These are phyloP conservation scores for Anarhynchus alexandrinus DNA, from an alignment of 2,113 vertebrate genomes.

Conservation along the genomic window DNA sequence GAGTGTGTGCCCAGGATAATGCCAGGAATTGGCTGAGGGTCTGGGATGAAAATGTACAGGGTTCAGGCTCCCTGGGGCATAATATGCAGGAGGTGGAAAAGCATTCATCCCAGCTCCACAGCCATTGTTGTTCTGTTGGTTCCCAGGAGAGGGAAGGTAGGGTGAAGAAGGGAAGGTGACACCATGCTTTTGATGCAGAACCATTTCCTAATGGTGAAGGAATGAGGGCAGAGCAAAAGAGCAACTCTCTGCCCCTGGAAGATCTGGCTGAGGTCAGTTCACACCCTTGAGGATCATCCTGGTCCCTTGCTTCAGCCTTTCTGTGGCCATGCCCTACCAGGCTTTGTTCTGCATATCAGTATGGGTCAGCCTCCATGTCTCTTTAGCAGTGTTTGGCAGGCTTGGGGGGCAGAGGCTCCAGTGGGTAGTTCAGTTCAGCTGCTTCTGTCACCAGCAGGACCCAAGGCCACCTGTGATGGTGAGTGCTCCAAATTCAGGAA, in stretches of 20 bases:
- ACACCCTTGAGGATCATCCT: not conserved
- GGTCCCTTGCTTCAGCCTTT: not conserved
- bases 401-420: too few relatives aligned
- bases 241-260: not conserved
- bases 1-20: not conserved
- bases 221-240: not conserved
- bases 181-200: not conserved
- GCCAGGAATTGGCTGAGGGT: not conserved
- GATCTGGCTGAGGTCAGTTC: not conserved
- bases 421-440: not conserved
- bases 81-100: not conserved
- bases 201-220: not conserved
- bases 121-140: not conserved
- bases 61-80: not conserved
- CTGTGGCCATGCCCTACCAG: not conserved
- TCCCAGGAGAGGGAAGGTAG: not conserved
- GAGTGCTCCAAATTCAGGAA: not conserved
- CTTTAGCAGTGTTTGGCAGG: not conserved
- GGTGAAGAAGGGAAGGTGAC: not conserved
- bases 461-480: not conserved
- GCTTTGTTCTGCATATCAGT: not conserved
- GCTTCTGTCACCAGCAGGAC: not conserved
- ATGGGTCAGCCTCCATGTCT: rapidly evolving
- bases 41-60: not conserved
- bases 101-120: rapidly evolving